These are phyloP conservation scores for Melangyna quadrimaculata DNA, from an alignment of 2,888 invertebrate species.

Conservation along the genomic window DNA sequence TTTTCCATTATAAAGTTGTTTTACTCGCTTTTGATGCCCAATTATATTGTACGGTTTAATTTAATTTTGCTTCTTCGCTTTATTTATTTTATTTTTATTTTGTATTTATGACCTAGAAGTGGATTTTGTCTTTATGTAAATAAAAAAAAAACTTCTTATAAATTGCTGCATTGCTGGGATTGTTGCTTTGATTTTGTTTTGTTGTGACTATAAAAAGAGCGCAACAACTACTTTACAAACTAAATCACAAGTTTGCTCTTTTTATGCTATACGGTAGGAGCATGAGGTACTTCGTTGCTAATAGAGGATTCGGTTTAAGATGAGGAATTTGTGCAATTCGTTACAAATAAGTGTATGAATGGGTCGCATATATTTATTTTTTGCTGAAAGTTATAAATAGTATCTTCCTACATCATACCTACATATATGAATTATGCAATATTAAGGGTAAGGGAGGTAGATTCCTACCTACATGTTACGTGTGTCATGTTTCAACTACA, in stretches of 20 bases:
- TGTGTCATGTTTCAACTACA: no score
- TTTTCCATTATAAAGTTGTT: slow-evolving; percentile 44
- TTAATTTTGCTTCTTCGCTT: slow-evolving; percentile 58
- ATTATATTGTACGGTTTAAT: slow-evolving; percentile 68
- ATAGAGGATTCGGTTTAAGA: slow-evolving; percentile 18
- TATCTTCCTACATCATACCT: no score
- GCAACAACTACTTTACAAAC: not conserved
- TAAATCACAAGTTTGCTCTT: slow-evolving; percentile 46
- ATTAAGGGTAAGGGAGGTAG: no score
- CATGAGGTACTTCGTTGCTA: slow-evolving; percentile 13
- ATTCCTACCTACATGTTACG: no score
- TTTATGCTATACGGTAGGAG: slow-evolving; percentile 33
- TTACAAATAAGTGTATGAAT: not conserved
- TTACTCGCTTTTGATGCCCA: slow-evolving; percentile 59
- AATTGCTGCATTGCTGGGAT: slow-evolving; percentile 46
- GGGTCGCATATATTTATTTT: not conserved
- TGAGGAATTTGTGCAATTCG: slow-evolving; percentile 3
- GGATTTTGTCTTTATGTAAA: slow-evolving; percentile 26
- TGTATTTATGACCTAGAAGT: slow-evolving; percentile 52
- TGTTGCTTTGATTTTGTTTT: slow-evolving; percentile 28
- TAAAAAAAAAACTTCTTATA: slow-evolving; percentile 8
- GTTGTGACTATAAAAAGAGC: not conserved
- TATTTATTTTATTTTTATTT: slow-evolving; percentile 59
- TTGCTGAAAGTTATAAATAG: no score
- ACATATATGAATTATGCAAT: no score